Evolutionary conservation across 2,888 invertebrate genomes (phyloP).

Genomic region (Clostera curtula): DNA sequence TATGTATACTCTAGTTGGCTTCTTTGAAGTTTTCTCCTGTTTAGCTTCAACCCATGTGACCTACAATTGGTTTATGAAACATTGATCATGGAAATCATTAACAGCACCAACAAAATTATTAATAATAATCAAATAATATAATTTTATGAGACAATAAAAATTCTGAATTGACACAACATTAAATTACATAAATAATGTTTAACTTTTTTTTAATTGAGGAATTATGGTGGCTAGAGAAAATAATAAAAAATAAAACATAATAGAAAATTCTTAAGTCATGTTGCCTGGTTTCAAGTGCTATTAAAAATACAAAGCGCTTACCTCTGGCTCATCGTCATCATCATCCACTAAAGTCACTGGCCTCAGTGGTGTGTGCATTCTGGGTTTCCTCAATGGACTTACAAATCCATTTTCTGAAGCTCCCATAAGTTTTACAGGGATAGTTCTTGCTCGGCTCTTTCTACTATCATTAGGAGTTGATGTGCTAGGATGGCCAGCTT

Average conservation of each 20-base stretch:
- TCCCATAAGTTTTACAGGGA: constrained; percentile 45
- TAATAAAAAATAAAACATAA: no score
- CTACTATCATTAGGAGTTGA: constrained; percentile 53
- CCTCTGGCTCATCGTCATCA: constrained; percentile 51
- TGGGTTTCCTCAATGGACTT: constrained; percentile 41
- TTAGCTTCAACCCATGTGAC: constrained; percentile 48
- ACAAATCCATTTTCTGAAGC: constrained; percentile 35
- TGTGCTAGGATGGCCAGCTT: constrained; percentile 52
- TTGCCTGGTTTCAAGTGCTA: no score
- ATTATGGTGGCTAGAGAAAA: no score
- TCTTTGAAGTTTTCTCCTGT: constrained; percentile 30
- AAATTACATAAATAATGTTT: no score
- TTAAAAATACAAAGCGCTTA: constrained; percentile 16
- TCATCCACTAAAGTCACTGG: constrained; percentile 46
- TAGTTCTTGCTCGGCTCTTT: constrained; percentile 30
- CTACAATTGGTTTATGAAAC: constrained; percentile 28
- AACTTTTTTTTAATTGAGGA: no score
- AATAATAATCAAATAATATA: neutral
- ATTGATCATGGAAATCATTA: neutral
- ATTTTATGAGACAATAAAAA: neutral
- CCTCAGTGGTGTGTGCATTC: constrained; percentile 43
- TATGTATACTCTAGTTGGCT: constrained; percentile 45
- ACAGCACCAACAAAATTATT: neutral
- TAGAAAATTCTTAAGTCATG: no score
- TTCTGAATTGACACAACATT: no score